These are phyloP conservation scores for Phocides pigmalion DNA, from an alignment of 1,140 invertebrate species.

Conservation along the genomic window DNA sequence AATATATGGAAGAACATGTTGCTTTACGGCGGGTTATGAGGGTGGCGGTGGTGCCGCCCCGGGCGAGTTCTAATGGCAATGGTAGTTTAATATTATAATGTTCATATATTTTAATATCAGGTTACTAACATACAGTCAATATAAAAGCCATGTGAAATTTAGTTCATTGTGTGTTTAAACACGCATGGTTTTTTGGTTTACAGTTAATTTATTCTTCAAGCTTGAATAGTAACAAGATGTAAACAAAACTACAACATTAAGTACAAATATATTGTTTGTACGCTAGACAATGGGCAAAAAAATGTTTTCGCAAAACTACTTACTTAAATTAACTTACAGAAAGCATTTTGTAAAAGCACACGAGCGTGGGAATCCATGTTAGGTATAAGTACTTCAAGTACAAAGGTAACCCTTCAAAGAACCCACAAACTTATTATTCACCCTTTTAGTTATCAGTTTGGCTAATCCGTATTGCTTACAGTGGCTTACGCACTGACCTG, in stretches of 20 bases:
- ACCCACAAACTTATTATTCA: background rate
- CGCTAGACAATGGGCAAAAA: background rate
- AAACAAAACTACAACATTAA: background rate
- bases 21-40: no score
- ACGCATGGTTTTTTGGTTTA: no score
- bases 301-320: slow-evolving; percentile 12
- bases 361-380: background rate
- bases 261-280: background rate
- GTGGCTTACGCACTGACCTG: slow-evolving; percentile 3
- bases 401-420: slow-evolving; percentile 3
- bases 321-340: background rate
- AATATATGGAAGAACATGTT: no score
- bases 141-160: no score
- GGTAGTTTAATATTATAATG: no score
- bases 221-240: background rate
- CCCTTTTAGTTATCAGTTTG: background rate
- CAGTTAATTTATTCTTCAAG: no score
- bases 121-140: no score
- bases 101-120: no score
- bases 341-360: background rate
- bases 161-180: no score
- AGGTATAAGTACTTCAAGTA: background rate
- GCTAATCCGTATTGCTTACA: background rate
- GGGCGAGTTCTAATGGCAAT: no score
- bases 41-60: no score